Evolutionary conservation across 2,113 vertebrate species (phyloP).

Genomic region (Calyptomena viridis): DNA sequence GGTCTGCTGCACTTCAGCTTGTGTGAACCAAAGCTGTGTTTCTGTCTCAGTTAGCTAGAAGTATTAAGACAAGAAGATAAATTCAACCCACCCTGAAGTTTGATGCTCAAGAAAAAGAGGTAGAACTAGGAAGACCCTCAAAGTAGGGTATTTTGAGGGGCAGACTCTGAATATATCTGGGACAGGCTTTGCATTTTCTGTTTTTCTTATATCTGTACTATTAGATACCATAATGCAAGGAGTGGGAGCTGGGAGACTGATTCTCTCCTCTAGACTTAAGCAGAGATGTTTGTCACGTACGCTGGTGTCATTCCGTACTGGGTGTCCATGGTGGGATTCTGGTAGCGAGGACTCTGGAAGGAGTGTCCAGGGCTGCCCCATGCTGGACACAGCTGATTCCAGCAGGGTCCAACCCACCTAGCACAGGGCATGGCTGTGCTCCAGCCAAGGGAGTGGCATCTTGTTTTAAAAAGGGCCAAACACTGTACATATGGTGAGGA

Average conservation of each 20-base stretch:
- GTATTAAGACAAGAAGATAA: not conserved
- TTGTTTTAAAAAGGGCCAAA: accelerated
- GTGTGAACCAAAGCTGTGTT: not conserved
- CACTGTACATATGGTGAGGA: not conserved
- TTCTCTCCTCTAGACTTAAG: not conserved
- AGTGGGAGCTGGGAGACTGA: not conserved
- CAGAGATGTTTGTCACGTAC: accelerated
- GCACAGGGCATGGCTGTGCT: accelerated
- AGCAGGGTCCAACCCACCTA: accelerated
- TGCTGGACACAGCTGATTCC: not conserved
- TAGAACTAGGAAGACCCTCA: not conserved
- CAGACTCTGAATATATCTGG: not conserved
- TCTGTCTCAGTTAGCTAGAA: not conserved
- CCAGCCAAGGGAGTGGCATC: accelerated
- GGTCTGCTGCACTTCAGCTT: not conserved
- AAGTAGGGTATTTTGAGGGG: not conserved
- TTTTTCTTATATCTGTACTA: not conserved
- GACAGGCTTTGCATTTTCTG: not conserved
- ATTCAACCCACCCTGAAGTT: not conserved
- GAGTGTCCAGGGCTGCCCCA: not conserved
- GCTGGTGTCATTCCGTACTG: not conserved
- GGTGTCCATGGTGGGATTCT: not conserved
- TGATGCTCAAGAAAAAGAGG: not conserved
- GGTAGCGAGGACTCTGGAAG: not conserved
- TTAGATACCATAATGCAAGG: too few relatives aligned